Evolutionary conservation across 2,888 invertebrate genomes (phyloP), one percentile per base, ranked within the genome.

Genomic region (Drosophila monieri): DNA sequence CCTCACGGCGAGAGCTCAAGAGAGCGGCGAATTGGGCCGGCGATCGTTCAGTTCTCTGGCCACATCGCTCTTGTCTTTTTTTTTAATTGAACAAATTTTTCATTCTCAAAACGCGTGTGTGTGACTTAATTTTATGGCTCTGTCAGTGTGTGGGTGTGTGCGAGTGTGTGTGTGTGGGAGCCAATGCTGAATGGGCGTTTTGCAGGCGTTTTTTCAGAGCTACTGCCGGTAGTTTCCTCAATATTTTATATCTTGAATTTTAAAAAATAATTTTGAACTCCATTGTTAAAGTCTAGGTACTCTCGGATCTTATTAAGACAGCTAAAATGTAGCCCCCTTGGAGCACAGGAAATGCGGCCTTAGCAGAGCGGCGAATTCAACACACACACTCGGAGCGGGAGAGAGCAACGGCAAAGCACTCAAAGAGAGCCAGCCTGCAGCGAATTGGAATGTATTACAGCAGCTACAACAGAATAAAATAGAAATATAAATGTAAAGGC

Each of bases 61-160:
- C n/a, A 10, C 21, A 27, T 27, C 18, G 15, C 21, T 23, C 9
- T 23, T 25, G 25, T 15, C 41, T 12, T 35, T 6, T 68, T 59
- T 66, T 68, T 77, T 76, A 74, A 60, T 68, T 85, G 81, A 88
- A 77, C 77, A 84, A 85, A 73, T 54, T 59, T 78, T 87, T 87
- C 81, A 88, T 87, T 85, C 85, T 87, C 77, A 86, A 88, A 84
- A 74, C 70, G 70, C 73, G 25, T 69, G 57, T 57, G 80, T 60
- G 72, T 68, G 58, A n/a, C 46, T 4, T 25, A 18, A 4, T 3
- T 0, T 25, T 65, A 43, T 43, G 43, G 43, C 21, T 18, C 39
- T 15, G 79, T 57, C 57, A 6, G 79, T 14, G 14, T 15, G 39
- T 1, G 71, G 67, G 23, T 68, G 60, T 57, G 15, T 8, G 39